A percentile compares a stretch with the other conserved stretches of the same genome.
phyloP scores from a whole-genome alignment of 2,797 vertebrate genomes.

The Threskiornis aethiopicus region DNA sequence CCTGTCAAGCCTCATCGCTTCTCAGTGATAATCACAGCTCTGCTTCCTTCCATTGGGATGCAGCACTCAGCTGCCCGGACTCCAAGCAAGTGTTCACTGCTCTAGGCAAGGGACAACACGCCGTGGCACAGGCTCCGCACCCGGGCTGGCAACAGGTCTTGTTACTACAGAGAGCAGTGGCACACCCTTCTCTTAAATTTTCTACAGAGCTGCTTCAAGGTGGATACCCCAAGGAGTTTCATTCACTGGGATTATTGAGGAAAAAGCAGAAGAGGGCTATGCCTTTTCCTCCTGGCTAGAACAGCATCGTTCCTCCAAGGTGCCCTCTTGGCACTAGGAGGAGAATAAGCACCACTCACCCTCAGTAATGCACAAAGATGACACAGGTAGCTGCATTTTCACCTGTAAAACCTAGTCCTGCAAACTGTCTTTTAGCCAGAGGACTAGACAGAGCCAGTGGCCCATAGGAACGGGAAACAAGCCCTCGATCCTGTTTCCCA shows the following conservation, averaged over 20 bases:
- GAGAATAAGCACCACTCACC: rapidly evolving
- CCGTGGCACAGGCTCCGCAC: neutral
- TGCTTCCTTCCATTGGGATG: neutral
- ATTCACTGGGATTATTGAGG: neutral
- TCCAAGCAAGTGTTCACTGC: rapidly evolving
- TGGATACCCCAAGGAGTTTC: neutral
- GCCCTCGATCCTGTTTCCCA: neutral
- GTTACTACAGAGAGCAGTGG: neutral
- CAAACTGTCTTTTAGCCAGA: neutral
- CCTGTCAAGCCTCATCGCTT: neutral
- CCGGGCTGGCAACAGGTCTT: neutral
- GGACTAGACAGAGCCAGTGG: neutral
- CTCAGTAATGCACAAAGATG: neutral
- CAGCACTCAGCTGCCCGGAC: neutral
- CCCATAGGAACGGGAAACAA: neutral
- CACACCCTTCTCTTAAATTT: neutral
- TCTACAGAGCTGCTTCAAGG: neutral
- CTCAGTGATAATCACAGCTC: neutral
- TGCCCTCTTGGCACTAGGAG: neutral
- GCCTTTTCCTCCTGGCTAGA: neutral
- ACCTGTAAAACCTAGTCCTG: neutral
- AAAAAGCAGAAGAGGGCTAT: neutral
- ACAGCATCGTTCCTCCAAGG: neutral
- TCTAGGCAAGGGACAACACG: neutral
- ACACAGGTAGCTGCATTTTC: neutral